Conservation (phyloP, 2,113 vertebrate genomes). For the Charina bottae region DNA sequence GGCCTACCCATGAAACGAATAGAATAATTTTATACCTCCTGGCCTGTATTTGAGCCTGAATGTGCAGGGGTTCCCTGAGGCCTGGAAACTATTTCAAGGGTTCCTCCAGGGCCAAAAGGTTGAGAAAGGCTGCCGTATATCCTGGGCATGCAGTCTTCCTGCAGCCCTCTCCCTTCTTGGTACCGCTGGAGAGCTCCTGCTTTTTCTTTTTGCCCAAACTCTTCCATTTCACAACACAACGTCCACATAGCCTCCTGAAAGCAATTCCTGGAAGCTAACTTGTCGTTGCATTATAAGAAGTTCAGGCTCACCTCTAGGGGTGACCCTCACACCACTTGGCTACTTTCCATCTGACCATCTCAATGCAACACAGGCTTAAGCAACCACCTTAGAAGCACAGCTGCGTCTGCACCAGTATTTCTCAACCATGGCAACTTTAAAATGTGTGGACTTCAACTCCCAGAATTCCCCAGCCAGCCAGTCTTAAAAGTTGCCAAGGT, state of each 20-base stretch:
- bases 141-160: not conserved
- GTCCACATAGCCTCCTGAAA: not conserved
- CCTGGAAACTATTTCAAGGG: no score
- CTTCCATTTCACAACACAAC: not conserved
- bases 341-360: not conserved
- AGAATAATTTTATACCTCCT: no score
- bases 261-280: slow-evolving; percentile 18
- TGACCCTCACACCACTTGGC: slow-evolving; percentile 10
- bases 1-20: no score
- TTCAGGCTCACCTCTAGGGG: slow-evolving; percentile 38
- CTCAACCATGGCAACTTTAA: no score
- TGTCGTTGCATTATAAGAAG: not conserved
- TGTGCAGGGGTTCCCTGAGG: no score
- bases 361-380: not conserved
- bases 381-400: not conserved
- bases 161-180: not conserved
- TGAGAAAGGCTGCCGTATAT: not conserved
- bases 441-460: no score
- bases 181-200: no score
- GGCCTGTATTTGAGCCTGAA: no score
- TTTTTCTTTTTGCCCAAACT: not conserved
- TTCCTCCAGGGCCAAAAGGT: no score
- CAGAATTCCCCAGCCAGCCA: no score
- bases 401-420: not conserved
- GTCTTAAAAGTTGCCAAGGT: no score